Percentiles rank a stretch among this genome's conserved stretches.
These are phyloP conservation scores for Pseudobourletiella spinata DNA, from an alignment of 1,140 invertebrate species.

Conservation along the genomic window DNA sequence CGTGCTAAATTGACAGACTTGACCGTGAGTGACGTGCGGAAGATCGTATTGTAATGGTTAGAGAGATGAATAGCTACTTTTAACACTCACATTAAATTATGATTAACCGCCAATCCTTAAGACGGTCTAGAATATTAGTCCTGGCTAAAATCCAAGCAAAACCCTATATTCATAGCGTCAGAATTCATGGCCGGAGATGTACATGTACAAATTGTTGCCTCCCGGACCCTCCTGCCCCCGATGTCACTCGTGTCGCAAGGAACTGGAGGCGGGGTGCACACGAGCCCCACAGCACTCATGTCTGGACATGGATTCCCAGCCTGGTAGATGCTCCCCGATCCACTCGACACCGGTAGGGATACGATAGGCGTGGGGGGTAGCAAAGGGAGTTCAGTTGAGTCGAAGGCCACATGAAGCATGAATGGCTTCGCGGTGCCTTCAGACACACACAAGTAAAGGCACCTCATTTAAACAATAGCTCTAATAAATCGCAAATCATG, in stretches of 20 bases:
- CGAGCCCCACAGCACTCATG: neutral
- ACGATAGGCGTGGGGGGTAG: neutral
- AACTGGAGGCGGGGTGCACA: neutral
- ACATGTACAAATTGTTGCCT: neutral
- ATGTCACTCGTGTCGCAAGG: neutral
- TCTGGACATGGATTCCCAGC: neutral
- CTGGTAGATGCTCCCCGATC: neutral
- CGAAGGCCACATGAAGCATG: neutral
- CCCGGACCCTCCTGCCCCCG: neutral
- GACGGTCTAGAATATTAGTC: too few species aligned
- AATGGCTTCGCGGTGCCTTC: neutral
- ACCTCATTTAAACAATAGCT: too few species aligned
- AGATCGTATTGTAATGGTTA: too few species aligned
- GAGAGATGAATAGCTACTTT: too few species aligned
- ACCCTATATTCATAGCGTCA: neutral
- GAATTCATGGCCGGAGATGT: neutral
- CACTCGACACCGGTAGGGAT: neutral
- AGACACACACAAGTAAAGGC: too few species aligned
- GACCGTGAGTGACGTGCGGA: too few species aligned
- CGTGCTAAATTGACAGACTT: too few species aligned
- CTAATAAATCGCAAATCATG: too few species aligned
- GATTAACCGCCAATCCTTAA: too few species aligned
- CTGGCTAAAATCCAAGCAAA: neutral
- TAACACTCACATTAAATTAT: too few species aligned
- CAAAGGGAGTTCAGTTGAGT: neutral